phyloP scores from a whole-genome alignment of 2,113 vertebrate genomes.

The Tautogolabrus adspersus region DNA sequence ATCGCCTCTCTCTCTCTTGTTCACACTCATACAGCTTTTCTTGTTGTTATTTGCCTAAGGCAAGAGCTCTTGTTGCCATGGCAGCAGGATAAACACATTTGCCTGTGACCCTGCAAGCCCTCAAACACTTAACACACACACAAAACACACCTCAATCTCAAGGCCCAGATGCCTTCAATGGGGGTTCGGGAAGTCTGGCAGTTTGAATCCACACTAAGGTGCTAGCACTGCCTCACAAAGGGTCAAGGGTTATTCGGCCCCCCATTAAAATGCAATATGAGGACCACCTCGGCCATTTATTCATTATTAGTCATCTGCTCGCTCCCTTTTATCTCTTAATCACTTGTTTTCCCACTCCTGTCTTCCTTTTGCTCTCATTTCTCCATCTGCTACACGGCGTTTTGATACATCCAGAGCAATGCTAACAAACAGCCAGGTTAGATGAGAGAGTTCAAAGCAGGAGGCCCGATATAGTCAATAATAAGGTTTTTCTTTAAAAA shows the following conservation, averaged over 20 bases:
- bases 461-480: constrained; percentile 51
- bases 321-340: constrained; percentile 72
- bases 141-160: constrained; percentile 38
- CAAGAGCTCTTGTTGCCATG: constrained; percentile 68
- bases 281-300: constrained; percentile 67
- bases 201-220: constrained; percentile 68
- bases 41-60: constrained; percentile 74
- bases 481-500: constrained; percentile 58
- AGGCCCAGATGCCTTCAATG: constrained; percentile 49
- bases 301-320: constrained; percentile 63
- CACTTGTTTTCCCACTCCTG: constrained; percentile 61
- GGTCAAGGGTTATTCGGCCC: constrained; percentile 69
- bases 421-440: constrained; percentile 44
- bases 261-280: constrained; percentile 77
- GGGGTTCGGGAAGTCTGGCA: constrained; percentile 28
- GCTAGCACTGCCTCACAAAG: constrained; percentile 46
- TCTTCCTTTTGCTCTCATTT: constrained; percentile 52
- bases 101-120: constrained; percentile 53
- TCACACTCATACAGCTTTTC: constrained; percentile 31
- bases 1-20: neutral
- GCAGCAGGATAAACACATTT: constrained; percentile 75
- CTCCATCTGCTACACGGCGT: constrained; percentile 23
- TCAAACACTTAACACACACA: constrained; percentile 23
- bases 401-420: constrained; percentile 35
- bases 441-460: constrained; percentile 70